Conservation (phyloP, 2,113 vertebrate genomes). For the Actenoides lindsayi region DNA sequence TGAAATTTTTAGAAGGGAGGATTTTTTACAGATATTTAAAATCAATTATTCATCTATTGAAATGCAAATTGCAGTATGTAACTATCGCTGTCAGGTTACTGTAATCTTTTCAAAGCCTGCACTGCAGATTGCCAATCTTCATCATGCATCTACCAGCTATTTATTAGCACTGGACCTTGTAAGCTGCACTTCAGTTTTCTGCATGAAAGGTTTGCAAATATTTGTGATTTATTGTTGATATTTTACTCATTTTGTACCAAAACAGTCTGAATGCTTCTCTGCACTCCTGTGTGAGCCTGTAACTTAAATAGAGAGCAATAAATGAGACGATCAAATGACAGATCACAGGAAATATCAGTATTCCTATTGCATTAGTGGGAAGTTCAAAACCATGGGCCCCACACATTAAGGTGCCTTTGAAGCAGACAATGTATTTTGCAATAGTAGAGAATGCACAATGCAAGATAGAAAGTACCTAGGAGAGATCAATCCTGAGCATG, state of each 20-base stretch:
- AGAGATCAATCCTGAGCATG: rapidly evolving
- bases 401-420: background rate
- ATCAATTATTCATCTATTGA: background rate
- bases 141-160: background rate
- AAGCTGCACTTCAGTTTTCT: background rate
- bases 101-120: background rate
- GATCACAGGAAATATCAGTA: background rate
- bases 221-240: background rate
- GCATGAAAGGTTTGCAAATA: background rate
- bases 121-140: background rate
- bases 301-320: background rate
- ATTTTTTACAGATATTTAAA: background rate
- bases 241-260: background rate
- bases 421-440: background rate
- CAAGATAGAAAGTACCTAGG: background rate
- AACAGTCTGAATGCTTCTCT: background rate
- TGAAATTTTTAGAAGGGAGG: background rate
- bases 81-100: background rate
- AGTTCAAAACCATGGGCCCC: background rate
- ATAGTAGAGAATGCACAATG: background rate
- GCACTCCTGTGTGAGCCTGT: background rate
- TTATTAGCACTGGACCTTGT: background rate
- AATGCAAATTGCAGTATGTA: background rate
- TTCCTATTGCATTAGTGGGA: background rate
- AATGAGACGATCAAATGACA: background rate